Evolutionary conservation across 2,113 vertebrate species (phyloP).

Genomic region (Macroglossus sobrinus): DNA sequence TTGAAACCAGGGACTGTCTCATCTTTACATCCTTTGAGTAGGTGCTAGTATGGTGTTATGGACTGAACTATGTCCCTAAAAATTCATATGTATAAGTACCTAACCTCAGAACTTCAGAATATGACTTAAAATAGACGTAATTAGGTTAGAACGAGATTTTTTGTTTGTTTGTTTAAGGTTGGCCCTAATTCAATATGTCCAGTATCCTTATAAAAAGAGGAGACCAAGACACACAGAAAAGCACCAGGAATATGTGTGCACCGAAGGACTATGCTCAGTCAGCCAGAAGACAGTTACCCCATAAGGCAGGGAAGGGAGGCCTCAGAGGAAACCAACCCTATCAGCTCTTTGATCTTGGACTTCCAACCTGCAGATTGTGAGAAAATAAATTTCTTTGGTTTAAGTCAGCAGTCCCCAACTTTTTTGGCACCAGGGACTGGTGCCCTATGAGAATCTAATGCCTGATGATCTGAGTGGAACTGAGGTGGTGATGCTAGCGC

Average conservation of each 20-base stretch:
- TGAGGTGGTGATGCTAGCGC: too few species aligned
- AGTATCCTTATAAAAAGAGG: background rate
- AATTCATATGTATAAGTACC: background rate
- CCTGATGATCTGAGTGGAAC: too few species aligned
- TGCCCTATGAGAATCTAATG: too few species aligned
- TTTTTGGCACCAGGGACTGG: too few species aligned
- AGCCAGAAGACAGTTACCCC: background rate
- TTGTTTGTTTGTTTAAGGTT: background rate
- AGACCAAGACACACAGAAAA: background rate
- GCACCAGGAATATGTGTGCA: background rate
- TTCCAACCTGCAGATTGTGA: background rate
- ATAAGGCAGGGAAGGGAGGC: background rate
- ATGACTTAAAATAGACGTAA: background rate
- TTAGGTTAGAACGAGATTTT: background rate
- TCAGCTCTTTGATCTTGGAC: background rate
- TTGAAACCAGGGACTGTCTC: background rate
- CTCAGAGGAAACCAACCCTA: background rate
- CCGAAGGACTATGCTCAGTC: background rate
- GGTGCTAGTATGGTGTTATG: background rate
- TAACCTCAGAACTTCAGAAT: background rate
- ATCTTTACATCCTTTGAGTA: background rate
- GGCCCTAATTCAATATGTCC: background rate
- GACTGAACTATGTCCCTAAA: background rate
- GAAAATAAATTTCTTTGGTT: background rate
- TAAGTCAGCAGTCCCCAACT: background rate